phyloP scores from a whole-genome alignment of 1,140 invertebrate species.

The Eufriesea mexicana region DNA sequence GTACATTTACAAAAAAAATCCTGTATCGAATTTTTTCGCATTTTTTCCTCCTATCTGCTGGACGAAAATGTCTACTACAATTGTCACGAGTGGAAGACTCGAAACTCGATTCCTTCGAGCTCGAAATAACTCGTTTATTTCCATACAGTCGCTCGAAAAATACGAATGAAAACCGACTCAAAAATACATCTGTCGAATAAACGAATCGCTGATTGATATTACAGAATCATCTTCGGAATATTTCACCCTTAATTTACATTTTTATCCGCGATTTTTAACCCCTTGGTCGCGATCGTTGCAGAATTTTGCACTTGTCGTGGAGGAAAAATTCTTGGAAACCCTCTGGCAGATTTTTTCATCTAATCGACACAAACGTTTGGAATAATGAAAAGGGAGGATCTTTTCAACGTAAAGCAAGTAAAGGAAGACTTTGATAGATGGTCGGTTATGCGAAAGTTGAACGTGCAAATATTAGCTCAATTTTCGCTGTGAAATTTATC shows the following conservation, averaged over 20 bases:
- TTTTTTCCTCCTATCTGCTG: background rate
- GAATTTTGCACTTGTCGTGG: background rate
- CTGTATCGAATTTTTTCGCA: too few species aligned
- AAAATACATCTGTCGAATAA: background rate
- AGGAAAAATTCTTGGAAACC: too few species aligned
- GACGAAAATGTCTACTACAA: background rate
- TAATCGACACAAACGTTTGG: background rate
- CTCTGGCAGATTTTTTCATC: background rate
- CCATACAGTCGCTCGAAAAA: too few species aligned
- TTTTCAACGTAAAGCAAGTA: background rate
- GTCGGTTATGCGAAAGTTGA: background rate
- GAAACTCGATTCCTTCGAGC: background rate
- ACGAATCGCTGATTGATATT: background rate
- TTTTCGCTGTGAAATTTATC: background rate
- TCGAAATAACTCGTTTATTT: background rate
- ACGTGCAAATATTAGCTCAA: slow-evolving; percentile 22
- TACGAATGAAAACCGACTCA: too few species aligned
- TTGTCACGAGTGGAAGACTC: background rate
- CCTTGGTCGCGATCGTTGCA: background rate
- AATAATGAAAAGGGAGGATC: background rate
- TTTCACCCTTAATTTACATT: background rate
- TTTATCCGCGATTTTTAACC: background rate
- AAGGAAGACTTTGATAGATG: background rate
- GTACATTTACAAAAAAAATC: background rate
- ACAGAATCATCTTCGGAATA: background rate